Percentiles rank a stretch among this genome's conserved stretches.
phyloP scores from a whole-genome alignment of 2,888 invertebrate genomes.

The Nomada ruficornis region DNA sequence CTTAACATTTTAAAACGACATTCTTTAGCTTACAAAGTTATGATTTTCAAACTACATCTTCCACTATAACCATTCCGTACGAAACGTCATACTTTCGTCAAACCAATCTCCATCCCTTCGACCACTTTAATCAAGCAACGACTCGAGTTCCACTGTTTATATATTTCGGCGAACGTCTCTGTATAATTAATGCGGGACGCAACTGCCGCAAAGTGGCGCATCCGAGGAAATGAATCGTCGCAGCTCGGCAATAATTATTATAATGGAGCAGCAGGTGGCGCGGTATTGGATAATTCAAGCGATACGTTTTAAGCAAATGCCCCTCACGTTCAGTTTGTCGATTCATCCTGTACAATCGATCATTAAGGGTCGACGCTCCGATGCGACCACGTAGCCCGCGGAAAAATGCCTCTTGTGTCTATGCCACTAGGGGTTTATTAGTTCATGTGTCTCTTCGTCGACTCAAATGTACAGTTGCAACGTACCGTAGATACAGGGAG shows the following conservation, averaged over 20 bases:
- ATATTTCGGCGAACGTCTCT: slow-evolving; percentile 3
- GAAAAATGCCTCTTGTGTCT: slow-evolving; percentile 39
- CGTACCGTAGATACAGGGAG: no score
- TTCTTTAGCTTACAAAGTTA: no score
- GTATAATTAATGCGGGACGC: slow-evolving; percentile 36
- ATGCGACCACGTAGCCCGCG: slow-evolving; percentile 29
- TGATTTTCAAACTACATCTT: no score
- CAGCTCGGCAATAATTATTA: slow-evolving; percentile 79
- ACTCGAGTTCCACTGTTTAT: not conserved
- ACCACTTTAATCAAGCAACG: slow-evolving; percentile 19
- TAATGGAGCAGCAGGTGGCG: slow-evolving; percentile 82
- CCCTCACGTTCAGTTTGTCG: slow-evolving; percentile 68
- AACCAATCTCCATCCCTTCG: not conserved
- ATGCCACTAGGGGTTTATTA: slow-evolving; percentile 49
- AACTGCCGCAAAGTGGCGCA: slow-evolving; percentile 42
- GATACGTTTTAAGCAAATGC: slow-evolving; percentile 80
- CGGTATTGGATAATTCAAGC: slow-evolving; percentile 68
- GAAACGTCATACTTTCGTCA: not conserved
- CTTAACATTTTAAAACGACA: no score
- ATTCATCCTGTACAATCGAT: no score
- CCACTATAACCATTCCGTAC: no score
- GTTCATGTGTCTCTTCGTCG: slow-evolving; percentile 8
- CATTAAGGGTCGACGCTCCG: slow-evolving; percentile 68
- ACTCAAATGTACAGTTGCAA: not conserved
- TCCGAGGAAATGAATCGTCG: slow-evolving; percentile 73